Evolutionary conservation across 2,888 invertebrate species (phyloP), one percentile per base, ranked within the genome.

Genomic region (Myathropa florea): DNA sequence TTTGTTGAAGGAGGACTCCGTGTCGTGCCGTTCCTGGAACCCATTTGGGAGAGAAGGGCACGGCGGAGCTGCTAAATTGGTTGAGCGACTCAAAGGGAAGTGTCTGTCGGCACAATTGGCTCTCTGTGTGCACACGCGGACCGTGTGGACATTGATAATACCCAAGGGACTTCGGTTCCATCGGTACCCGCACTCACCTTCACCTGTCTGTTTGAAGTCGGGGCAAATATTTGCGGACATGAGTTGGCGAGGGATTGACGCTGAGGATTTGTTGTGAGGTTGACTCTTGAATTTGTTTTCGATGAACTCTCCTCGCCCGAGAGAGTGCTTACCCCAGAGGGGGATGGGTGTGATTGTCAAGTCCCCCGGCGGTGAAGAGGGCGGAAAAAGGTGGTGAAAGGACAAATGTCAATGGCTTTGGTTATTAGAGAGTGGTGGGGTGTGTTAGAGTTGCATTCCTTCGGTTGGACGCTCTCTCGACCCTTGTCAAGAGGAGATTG

Each of bases 61-160:
- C 21, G 60, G 36, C 2, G 24, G 14, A 26, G 63, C 68, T 57
- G 68, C 82, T 60, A 82, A 85, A 85, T 85, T 85, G 76, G 77
- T 53, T 82, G 70, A 46, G 23, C 82, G 73, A 68, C 78, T 82
- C 85, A 85, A 85, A 85, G 85, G 82, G 77, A 82, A 82, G 64
- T 64, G 63, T 57, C 77, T 76, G 77, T 67, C 36, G 18, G 46
- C 14, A 33, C 67, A 71, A 72, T 53, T 28, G 46, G 57, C 24
- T 46, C 18, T 7, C 7, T 39, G 14, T 39, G 71, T 33, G 67
- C 57, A 76, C 67, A 76, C 68, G 46, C 46, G 71, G 76, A 67
- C 67, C 39, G 39, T 67, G 55, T 67, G 55, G 64, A 76, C 67
- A 65, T 60, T 71, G 80, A 60, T 67, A 67, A 59, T 76, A 14